phyloP scores from a whole-genome alignment of 2,797 vertebrate genomes.

The Selene dorsalis region DNA sequence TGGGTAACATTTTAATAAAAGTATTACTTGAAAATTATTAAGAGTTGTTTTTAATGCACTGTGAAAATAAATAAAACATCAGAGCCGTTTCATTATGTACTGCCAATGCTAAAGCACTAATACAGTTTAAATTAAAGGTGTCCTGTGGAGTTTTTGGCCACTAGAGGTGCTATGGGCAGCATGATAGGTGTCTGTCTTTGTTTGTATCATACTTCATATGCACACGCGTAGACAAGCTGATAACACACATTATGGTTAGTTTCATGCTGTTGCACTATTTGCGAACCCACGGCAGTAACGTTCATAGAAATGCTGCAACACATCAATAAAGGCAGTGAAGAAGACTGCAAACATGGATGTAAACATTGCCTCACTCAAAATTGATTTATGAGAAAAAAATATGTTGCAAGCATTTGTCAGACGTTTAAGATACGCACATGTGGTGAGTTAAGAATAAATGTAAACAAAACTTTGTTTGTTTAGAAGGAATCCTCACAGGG shows the following conservation, averaged over 20 bases:
- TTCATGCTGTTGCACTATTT: background rate
- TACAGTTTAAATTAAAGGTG: background rate
- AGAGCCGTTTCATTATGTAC: background rate
- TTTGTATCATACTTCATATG: background rate
- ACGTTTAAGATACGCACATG: background rate
- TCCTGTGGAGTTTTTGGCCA: background rate
- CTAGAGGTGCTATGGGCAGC: background rate
- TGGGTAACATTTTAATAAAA: conserved; percentile 44
- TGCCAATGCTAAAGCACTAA: background rate
- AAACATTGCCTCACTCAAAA: background rate
- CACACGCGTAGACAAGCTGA: background rate
- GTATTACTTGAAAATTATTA: background rate
- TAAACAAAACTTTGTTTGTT: background rate
- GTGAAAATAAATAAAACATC: conserved; percentile 8
- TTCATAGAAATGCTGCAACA: background rate
- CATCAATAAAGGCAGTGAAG: background rate
- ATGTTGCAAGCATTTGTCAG: background rate
- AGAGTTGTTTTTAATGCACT: conserved; percentile 6
- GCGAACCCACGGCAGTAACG: background rate
- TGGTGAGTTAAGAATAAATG: background rate
- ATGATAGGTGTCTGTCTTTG: background rate
- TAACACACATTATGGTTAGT: background rate
- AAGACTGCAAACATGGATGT: background rate
- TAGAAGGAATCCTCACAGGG: background rate
- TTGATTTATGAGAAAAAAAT: background rate